Evolutionary conservation across 2,797 vertebrate species (phyloP), one percentile per base, ranked within the genome.

Genomic region (Lithobates sylvaticus): DNA sequence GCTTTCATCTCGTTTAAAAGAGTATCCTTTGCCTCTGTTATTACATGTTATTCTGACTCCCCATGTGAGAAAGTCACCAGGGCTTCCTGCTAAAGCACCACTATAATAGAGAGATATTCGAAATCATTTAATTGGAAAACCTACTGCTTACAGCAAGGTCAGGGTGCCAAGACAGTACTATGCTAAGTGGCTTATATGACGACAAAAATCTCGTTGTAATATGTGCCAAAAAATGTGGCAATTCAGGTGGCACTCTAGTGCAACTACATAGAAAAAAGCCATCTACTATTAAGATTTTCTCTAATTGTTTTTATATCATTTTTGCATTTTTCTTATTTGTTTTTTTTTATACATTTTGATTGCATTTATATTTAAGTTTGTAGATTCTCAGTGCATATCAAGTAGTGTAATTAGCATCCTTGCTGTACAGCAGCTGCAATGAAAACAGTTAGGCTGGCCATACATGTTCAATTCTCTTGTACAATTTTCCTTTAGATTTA

Each of bases 71-170:
- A 44, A 44, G 78, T 84, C 76, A 76, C 69, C 65, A 82, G 73
- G 54, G 86, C 47, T 73, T 47, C 26, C 76, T 80, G 71, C 50
- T 84, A 75, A 54, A 76, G 80, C 64, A 58, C 58, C 9, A 36
- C 44, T 69, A 61, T 79, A 87, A 83, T 82, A 78, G 39, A 47
- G 29, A 65, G 71, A 74, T 42, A 79, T 74, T 27, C 32, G 39
- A 76, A 72, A 87, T 87, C 75, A 83, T 74, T 78, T 83, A 67
- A 87, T 83, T 78, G 70, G 69, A 73, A 70, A 39, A 39, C 36
- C 39, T 74, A 74, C 54, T 50, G 85, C 85, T 81, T 73, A 73
- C 67, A 83, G 85, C 85, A 86, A 86, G 80, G 85, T 86, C 85
- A 86, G 76, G 76, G 70, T 83, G 73, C 78, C 54, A 68, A 70